A percentile compares a stretch with the other conserved stretches of the same genome.
Evolutionary conservation across 2,113 vertebrate species (phyloP).

Genomic region (Pyrgilauda ruficollis): DNA sequence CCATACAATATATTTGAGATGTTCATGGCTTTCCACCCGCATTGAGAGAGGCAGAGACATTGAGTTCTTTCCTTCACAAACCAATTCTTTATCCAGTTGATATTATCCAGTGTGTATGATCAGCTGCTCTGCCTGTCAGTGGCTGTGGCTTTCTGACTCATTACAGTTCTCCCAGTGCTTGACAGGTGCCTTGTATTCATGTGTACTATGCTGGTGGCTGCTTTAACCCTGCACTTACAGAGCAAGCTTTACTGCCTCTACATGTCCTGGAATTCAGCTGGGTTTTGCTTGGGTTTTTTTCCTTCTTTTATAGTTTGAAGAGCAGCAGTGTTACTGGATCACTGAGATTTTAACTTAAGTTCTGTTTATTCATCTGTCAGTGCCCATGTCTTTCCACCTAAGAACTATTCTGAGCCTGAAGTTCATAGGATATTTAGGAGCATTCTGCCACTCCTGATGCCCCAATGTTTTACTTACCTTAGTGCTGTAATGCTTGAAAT

Average conservation of each 20-base stretch:
- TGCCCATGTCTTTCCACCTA: not conserved
- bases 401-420: not conserved
- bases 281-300: not conserved
- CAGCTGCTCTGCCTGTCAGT: not conserved
- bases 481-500: not conserved
- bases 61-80: not conserved
- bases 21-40: fast-evolving
- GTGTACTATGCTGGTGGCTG: not conserved
- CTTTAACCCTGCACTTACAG: not conserved
- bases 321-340: not conserved
- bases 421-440: not conserved
- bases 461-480: not conserved
- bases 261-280: not conserved
- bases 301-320: not conserved
- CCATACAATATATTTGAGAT: not conserved
- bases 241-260: not conserved
- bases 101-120: not conserved
- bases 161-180: not conserved
- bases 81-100: not conserved
- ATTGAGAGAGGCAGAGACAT: not conserved
- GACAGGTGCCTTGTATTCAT: not conserved
- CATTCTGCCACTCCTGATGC: not conserved
- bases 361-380: not conserved
- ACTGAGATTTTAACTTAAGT: not conserved
- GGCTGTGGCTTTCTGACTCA: not conserved